phyloP scores from a whole-genome alignment of 2,888 invertebrate genomes.

The Papilio protenor region DNA sequence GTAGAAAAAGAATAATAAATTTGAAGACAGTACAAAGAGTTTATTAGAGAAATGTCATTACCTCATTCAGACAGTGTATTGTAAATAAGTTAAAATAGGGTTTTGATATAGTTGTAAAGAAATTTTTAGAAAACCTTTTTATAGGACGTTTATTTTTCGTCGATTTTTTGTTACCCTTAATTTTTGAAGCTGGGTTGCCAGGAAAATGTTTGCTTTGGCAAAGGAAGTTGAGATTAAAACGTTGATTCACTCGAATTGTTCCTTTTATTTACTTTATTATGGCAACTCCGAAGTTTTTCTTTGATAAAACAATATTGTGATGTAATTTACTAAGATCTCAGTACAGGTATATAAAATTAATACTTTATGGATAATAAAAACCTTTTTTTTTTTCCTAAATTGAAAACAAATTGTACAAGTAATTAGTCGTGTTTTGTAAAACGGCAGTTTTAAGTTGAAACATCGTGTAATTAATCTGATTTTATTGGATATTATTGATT shows the following conservation, averaged over 20 bases:
- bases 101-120: constrained; percentile 57
- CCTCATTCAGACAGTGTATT: constrained; percentile 80
- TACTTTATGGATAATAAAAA: constrained; percentile 58
- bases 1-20: constrained; percentile 47
- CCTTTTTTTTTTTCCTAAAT: constrained; percentile 49
- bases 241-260: constrained; percentile 34
- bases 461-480: constrained; percentile 76
- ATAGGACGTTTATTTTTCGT: constrained; percentile 56
- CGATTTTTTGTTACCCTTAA: constrained; percentile 42
- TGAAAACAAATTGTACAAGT: constrained; percentile 52
- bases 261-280: constrained; percentile 52
- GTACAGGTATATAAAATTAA: constrained; percentile 64
- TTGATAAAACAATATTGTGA: constrained; percentile 73
- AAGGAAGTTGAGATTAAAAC: constrained; percentile 16
- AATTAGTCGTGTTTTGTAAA: constrained; percentile 52
- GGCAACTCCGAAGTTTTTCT: constrained; percentile 65
- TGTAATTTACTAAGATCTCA: constrained; percentile 80
- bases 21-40: constrained; percentile 60
- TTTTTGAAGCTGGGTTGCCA: constrained; percentile 47
- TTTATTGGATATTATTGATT: constrained; percentile 78
- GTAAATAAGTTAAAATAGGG: constrained; percentile 66
- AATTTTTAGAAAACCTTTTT: constrained; percentile 63
- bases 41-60: constrained; percentile 61
- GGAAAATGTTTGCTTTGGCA: constrained; percentile 29
- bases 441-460: constrained; percentile 56